Percentiles rank a stretch among this genome's conserved stretches.
phyloP scores from a whole-genome alignment of 2,113 vertebrate species.

The Tupaia tana region DNA sequence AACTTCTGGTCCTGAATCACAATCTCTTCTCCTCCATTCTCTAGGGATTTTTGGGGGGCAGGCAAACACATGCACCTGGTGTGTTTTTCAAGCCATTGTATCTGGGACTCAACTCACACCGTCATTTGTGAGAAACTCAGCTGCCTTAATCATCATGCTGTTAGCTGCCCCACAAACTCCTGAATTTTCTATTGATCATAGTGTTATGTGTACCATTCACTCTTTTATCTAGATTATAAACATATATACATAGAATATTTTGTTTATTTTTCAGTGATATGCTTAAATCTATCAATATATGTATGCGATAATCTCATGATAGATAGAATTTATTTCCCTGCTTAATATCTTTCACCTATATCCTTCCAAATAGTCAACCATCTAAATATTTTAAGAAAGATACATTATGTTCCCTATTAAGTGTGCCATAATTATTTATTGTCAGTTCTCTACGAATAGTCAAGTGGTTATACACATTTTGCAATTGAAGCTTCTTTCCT shows the following conservation, averaged over 20 bases:
- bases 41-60: too few species aligned
- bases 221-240: background rate
- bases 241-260: background rate
- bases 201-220: background rate
- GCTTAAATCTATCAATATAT: background rate
- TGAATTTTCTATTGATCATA: background rate
- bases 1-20: too few species aligned
- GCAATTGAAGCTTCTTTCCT: background rate
- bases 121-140: too few species aligned
- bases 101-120: too few species aligned
- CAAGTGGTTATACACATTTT: background rate
- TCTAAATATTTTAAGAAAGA: background rate
- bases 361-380: background rate
- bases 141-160: too few species aligned
- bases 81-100: too few species aligned
- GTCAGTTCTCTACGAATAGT: background rate
- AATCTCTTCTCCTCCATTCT: too few species aligned
- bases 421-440: background rate
- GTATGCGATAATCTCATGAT: background rate
- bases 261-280: slow-evolving; percentile 10
- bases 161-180: background rate
- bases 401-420: background rate
- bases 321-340: background rate
- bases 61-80: too few species aligned
- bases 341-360: background rate